Evolutionary conservation across 1,140 invertebrate species (phyloP), one percentile per base, ranked within the genome.

Genomic region (Zaprionus vittiger): DNA sequence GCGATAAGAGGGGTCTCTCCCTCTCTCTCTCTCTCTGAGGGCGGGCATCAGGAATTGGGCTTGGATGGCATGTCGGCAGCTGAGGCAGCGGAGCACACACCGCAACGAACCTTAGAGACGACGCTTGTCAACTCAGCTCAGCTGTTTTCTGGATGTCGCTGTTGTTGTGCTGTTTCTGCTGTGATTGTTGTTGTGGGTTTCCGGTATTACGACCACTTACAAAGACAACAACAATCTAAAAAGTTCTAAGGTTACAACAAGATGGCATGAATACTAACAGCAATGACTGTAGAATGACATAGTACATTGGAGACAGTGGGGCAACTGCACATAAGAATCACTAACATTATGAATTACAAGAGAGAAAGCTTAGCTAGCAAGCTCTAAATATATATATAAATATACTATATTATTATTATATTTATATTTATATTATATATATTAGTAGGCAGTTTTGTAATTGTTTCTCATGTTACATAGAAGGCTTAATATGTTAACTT

Each of bases 211-310:
- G 6, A 47, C 41, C 41, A 17, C 38, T 41, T 41, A 41, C 38
- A 41, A 41, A n/a, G 14, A 47, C n/a, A 47, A 47, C n/a, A 47
- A 47, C 41, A 47, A 47, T 9, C 41, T 47, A 20, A 47, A 44
- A n/a, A 47, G 41, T 17, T 47, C 41, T 47, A 9, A 47, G 41
- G n/a, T 47, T 47, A 47, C 41, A 47, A 47, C n/a, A 47, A 47
- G 37, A 37, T 7, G 34, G 34, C 34, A 37, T 37, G 2, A 37
- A 37, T 37, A 37, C 34, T 9, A 37, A 37, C 37, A 38, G 11
- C 41, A 17, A 47, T 17, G 41, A 17, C 41, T 47, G 41, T 17
- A 47, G n/a, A 47, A 47, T 47, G 41, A 6, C n/a, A 9, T 17
- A 47, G 41, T 17, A 47, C 4, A 17, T 31, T 31, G 31, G 20